Evolutionary conservation across 1,140 invertebrate species (phyloP).

Genomic region (Aleiodes sp.): DNA sequence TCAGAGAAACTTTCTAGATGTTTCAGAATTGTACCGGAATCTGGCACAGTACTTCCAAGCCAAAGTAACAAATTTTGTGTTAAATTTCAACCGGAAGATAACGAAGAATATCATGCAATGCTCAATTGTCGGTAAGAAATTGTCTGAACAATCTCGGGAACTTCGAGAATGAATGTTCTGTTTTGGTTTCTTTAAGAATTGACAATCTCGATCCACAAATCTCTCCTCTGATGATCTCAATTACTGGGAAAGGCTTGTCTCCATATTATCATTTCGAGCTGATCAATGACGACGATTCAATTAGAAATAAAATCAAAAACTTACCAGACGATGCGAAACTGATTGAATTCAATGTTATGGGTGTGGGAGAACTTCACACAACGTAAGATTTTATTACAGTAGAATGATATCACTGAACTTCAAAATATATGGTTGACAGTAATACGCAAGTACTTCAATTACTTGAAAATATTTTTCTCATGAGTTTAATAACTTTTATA

Average conservation of each 20-base stretch:
- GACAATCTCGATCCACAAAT: constrained; percentile 50
- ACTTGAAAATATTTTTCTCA: too few relatives aligned
- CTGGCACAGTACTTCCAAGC: constrained; percentile 43
- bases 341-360: constrained; percentile 66
- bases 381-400: too few relatives aligned
- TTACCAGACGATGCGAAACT: constrained; percentile 44
- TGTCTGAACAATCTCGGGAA: background rate
- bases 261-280: constrained; percentile 69
- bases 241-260: constrained; percentile 58
- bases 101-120: constrained; percentile 51
- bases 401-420: too few relatives aligned
- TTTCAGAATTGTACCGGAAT: constrained; percentile 44
- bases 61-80: constrained; percentile 41
- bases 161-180: background rate
- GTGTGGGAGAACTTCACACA: constrained; percentile 51
- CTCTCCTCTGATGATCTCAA: constrained; percentile 37
- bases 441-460: too few relatives aligned
- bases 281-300: constrained; percentile 66
- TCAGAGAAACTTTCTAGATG: background rate
- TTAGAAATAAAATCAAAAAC: constrained; percentile 2
- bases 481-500: too few relatives aligned
- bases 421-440: too few relatives aligned
- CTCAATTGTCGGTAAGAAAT: constrained; percentile 47
- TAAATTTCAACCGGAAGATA: constrained; percentile 51
- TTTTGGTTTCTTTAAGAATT: constrained; percentile 44